Percentiles rank a stretch among this genome's conserved stretches.
These are phyloP conservation scores for Aphelocoma californica DNA, from an alignment of 2,797 vertebrate genomes.

Conservation along the genomic window DNA sequence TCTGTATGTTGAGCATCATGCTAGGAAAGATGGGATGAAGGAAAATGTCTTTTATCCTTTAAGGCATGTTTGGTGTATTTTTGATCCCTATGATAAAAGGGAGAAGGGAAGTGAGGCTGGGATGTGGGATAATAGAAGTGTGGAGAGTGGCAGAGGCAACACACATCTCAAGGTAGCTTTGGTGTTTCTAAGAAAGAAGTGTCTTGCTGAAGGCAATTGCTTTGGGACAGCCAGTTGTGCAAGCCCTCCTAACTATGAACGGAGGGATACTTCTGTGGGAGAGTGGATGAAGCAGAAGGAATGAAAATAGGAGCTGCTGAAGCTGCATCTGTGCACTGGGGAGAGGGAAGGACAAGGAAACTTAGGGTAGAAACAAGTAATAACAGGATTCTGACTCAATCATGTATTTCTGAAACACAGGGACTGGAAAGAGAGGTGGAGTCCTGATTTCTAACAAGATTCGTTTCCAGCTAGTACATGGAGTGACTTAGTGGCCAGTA, in stretches of 20 bases:
- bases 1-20: fast-evolving
- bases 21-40: neutral
- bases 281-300: neutral
- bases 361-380: neutral
- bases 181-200: neutral
- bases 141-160: neutral
- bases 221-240: neutral
- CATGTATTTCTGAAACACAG: neutral
- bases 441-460: neutral
- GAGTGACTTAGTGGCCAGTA: neutral
- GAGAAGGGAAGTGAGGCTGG: neutral
- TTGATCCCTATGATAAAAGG: neutral
- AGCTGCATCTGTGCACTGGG: neutral
- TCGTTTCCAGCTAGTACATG: neutral
- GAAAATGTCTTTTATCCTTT: fast-evolving
- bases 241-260: neutral
- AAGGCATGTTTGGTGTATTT: neutral
- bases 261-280: neutral
- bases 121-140: neutral
- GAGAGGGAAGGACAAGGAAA: neutral
- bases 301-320: neutral
- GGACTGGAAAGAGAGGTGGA: neutral
- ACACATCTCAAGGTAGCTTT: neutral
- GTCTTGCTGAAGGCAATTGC: neutral
- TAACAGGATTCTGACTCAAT: neutral